Conservation (phyloP, 2,888 invertebrate species). For the Epistrophella euchroma region DNA sequence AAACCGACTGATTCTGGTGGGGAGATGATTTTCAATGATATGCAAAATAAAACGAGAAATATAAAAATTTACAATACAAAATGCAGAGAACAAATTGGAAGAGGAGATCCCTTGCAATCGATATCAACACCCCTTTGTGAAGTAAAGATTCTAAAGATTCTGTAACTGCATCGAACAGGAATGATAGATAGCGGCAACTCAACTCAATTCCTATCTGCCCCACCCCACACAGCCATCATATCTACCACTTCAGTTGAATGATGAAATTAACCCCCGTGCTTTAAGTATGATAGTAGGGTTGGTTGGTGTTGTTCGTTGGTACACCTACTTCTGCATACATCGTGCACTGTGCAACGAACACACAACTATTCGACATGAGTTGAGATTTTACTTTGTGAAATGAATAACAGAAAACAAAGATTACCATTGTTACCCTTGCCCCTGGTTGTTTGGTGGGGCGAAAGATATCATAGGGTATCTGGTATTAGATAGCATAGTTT, state of each 20-base stretch:
- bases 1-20: background rate
- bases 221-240: background rate
- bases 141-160: conserved; percentile 57
- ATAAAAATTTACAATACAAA: background rate
- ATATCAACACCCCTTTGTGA: conserved; percentile 10
- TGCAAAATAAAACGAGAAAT: conserved; percentile 47
- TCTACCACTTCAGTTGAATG: conserved; percentile 53
- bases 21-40: conserved; percentile 38
- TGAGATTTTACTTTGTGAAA: conserved; percentile 66
- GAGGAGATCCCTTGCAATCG: conserved; percentile 10
- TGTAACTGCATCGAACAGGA: conserved; percentile 45
- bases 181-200: conserved; percentile 25
- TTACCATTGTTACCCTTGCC: conserved; percentile 59
- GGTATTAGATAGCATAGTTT: background rate
- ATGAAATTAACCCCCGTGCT: conserved; percentile 65
- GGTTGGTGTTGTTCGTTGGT: background rate
- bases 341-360: conserved; percentile 17
- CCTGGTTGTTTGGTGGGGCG: background rate
- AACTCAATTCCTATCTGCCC: background rate
- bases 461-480: background rate
- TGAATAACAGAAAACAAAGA: conserved; percentile 71
- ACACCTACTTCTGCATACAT: background rate
- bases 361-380: conserved; percentile 32
- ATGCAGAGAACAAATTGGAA: conserved; percentile 6
- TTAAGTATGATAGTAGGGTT: background rate